Evolutionary conservation across 2,888 invertebrate genomes (phyloP).

Genomic region (Tineola bisselliella): DNA sequence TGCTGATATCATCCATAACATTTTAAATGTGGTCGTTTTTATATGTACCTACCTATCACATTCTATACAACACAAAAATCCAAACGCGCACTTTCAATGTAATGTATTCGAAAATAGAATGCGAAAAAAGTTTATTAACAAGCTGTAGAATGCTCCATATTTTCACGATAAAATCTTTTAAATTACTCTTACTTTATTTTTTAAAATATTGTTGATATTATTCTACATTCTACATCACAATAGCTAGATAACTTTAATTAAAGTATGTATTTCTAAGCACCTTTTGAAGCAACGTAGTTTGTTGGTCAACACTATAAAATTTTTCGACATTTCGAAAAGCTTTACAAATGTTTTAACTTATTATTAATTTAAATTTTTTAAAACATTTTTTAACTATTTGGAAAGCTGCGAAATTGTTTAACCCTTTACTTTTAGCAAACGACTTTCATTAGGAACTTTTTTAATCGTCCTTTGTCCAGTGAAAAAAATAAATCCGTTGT

Average conservation of each 20-base stretch:
- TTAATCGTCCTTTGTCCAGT: conserved; percentile 62
- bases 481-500: conserved; percentile 56
- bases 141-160: conserved; percentile 23
- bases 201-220: not conserved
- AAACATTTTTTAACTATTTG: conserved; percentile 5
- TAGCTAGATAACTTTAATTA: too few species aligned
- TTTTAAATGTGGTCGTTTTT: conserved; percentile 24
- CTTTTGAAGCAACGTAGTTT: too few species aligned
- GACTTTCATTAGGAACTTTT: conserved; percentile 64
- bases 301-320: too few species aligned
- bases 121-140: conserved; percentile 36
- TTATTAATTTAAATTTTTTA: not conserved
- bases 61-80: conserved; percentile 33
- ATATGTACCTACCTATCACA: too few species aligned
- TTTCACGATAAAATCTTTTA: conserved; percentile 6
- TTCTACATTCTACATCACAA: not conserved
- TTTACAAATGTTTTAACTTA: not conserved
- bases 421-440: conserved; percentile 48
- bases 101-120: conserved; percentile 22
- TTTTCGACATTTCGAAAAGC: not conserved
- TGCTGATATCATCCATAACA: not conserved
- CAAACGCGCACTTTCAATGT: conserved; percentile 29
- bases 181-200: not conserved
- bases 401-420: conserved; percentile 22
- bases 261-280: too few species aligned